Base-by-base conservation (phyloP, 2,113 vertebrate species). In the Sardina pilchardus region DNA sequence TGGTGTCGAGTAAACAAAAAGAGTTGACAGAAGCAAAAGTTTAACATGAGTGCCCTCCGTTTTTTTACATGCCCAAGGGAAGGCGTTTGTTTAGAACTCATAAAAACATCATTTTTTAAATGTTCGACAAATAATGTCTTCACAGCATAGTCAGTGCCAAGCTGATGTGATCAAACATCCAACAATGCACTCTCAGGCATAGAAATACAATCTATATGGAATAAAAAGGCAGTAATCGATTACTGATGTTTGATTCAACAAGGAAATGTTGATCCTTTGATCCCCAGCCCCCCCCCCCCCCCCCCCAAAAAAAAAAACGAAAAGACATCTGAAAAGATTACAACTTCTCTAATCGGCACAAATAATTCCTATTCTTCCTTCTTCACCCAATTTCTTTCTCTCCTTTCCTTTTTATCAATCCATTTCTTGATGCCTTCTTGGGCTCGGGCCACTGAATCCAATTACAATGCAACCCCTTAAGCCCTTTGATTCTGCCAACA, bases 401-500 rank as follows among this genome's bases (percentile, higher is more conserved):
- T 59, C 85, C 85, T 81, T 88, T 81, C 59, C 34, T 19, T 86
- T 92, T 92, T 87, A 90, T 91, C 92, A 92, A 91, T 92, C 90
- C 92, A 83, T 87, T 85, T 86, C 71, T 90, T 92, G 91, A 92
- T 93, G 92, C 90, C 91, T 26, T 92, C 90, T 89, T 85, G 90
- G 85, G 83, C 78, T 42, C 81, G 89, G 87, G 85, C 92, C 91
- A 91, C 89, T 90, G 86, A 93, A 95, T 91, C 87, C 92, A 93
- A 94, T 93, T 89, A 89, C 90, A 89, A 91, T 87, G 80, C 90
- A 88, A 91, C 90, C 89, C 87, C 87, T 90, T 92, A 92, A 88
- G 86, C 90, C 88, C 86, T 19, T 91, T 93, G 92, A 91, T 93
- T 93, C 90, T 85, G 3, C 88, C 91, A 91, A 91, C 89, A 91